Evolutionary conservation across 2,888 invertebrate genomes (phyloP), one percentile per base, ranked within the genome.

Genomic region (Drosophila buzzatii): DNA sequence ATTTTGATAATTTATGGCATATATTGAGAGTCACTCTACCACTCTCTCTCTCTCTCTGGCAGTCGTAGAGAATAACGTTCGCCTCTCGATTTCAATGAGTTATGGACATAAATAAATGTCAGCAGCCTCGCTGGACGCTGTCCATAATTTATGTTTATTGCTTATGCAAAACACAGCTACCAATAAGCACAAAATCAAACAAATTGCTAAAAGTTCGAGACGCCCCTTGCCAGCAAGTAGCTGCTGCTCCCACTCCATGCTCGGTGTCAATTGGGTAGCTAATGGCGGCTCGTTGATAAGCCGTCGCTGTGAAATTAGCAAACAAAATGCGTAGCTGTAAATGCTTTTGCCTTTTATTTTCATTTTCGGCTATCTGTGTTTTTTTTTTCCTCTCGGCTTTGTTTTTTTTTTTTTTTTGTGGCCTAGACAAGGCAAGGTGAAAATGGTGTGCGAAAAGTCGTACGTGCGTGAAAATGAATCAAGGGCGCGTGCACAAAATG

Each of bases 251-350:
- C 4, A 1, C 47, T 23, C 8, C 23, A 1, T 33, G 49, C 57
- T 45, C 57, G 79, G 51, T 84, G 82, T 76, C 80, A 81, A 73
- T 66, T 73, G 68, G 59, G 55, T 45, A 65, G 35, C 75, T 84
- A 84, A 84, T 82, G 89, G 82, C 69, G 60, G 82, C 82, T 82
- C 64, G 76, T 87, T 82, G 82, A 87, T 88, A 89, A 88, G 90
- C 82, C 70, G 68, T 59, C 70, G 66, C 72, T 57, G 33, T 47
- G 67, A 89, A 90, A 89, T 89, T 89, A 89, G 88, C 86, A 90
- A 90, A 89, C 90, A 90, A 88, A 89, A 66, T 85, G 90, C 90
- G 90, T 90, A 89, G 81, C 81, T 82, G 81, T 88, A 88, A 89
- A 90, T 86, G 85, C 81, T 81, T 79, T 73, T 79, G 67, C 81